Base-by-base conservation (phyloP, 2,113 vertebrate species). In the Prunella himalayana region DNA sequence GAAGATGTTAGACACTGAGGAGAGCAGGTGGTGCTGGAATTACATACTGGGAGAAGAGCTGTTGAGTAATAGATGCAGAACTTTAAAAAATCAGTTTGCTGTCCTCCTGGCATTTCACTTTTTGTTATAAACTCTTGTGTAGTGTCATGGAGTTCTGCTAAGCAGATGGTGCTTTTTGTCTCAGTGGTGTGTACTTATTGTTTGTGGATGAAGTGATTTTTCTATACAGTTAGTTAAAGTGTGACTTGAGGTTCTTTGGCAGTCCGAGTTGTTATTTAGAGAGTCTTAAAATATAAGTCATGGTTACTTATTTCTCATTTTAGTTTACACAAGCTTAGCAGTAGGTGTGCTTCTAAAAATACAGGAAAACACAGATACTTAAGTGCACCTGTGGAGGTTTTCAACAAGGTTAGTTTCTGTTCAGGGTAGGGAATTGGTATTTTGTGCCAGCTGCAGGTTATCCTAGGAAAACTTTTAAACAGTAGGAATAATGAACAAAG, bases 101-200 rank as follows among this genome's bases (percentile, higher is more conserved):
- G 95, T 93, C 53, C 69, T 95, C 61, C 60, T 85, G 80, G 68
- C 49, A 68, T 93, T 91, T 88, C 54, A 54, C 23, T 96, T 87
- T n/a, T 77, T 80, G 45, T 88, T 63, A 70, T 88, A 82, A 95
- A 78, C 64, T 53, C 41, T 90, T 82, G 51, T 49, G 19, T 70
- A 41, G 54, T 68, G 76, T 90, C 88, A 53, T 44, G 65, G 88
- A 75, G 51, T 77, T 90, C 80, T 75, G 56, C 56, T 84, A 83
- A 93, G 76, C 88, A 96, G 94, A 95, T 95, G 94, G 85, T 88
- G 60, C 5, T 1, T 88, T 90, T 96, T 77, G 21, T 92, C 92
- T 88, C 93, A 73, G 44, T 60, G 71, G 92, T 83, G 28, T 50
- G 75, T 94, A n/a, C 77, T 71, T 94, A 64, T 42, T 82, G 73